A percentile compares a stretch with the other conserved stretches of the same genome.
phyloP scores from a whole-genome alignment of 2,113 vertebrate species.

The Lycaon pictus region DNA sequence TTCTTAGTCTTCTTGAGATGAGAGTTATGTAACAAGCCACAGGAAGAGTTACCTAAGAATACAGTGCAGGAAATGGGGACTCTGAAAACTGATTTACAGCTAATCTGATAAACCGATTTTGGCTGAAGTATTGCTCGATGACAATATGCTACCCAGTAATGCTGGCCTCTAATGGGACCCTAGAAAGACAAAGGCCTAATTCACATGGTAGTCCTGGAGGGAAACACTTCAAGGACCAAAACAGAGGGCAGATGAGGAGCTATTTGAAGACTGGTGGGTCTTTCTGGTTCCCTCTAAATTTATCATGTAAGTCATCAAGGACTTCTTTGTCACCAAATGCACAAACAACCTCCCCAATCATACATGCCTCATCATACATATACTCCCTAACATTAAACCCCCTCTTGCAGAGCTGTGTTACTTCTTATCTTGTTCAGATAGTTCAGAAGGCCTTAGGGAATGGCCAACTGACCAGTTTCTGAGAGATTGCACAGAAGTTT shows the following conservation, averaged over 20 bases:
- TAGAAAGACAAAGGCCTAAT: neutral
- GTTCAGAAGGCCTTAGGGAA: neutral
- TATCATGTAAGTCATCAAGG: neutral
- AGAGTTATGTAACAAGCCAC: neutral
- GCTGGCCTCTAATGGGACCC: neutral
- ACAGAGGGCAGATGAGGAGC: neutral
- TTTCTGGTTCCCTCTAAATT: neutral
- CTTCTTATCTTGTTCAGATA: neutral
- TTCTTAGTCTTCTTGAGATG: neutral
- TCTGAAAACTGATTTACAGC: neutral
- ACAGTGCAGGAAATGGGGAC: neutral
- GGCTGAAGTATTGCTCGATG: neutral
- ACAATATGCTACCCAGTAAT: neutral
- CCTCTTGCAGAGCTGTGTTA: neutral
- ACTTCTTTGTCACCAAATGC: neutral
- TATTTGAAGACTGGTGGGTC: neutral
- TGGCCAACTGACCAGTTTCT: neutral
- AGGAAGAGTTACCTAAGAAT: conserved; percentile 48
- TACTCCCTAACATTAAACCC: neutral
- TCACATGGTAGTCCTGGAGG: neutral
- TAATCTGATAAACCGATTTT: neutral
- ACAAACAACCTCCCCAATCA: neutral
- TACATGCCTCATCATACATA: accelerated
- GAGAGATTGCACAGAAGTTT: conserved; percentile 45
- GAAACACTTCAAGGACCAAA: neutral